Evolutionary conservation across 1,140 invertebrate species (phyloP), one percentile per base, ranked within the genome.

Genomic region (Apis laboriosa): DNA sequence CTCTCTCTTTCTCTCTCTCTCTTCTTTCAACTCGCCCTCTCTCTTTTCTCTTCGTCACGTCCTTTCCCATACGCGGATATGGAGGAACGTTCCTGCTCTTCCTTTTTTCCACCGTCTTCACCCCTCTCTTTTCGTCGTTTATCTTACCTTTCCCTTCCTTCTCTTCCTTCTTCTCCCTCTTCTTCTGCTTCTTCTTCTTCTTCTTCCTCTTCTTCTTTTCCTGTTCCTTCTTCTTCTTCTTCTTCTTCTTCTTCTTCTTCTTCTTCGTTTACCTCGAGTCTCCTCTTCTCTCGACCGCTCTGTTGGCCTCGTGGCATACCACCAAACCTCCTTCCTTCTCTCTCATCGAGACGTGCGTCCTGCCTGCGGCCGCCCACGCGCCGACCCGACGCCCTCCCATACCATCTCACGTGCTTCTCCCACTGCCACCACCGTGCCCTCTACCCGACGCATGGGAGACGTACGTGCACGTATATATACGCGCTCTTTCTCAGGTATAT

Each of bases 311-410:
- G 90, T 86, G 84, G 83, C 82, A 84, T 87, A 87, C 85, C 85
- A 86, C 76, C 73, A 64, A 71, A 70, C 75, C 80, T 76, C 75
- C 80, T 76, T 90, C 86, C 77, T 72, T 83, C 87, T 88, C 85
- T 79, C 51, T 80, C 77, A 11, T 55, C 73, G 78, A 86, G 93
- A 94, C 93, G 93, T 90, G 93, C 93, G 92, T 94, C 92, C 91
- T 92, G 93, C 93, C 93, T 93, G 92, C 91, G 93, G 93, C 91
- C 93, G 93, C 93, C 93, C 93, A 94, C 93, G 93, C 93, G 93
- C 93, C 93, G 92, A 93, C 92, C 92, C 90, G 91, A 90, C 85
- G 91, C 91, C 90, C 90, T 91, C 88, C 87, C 89, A 86, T 89
- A 86, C 90, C 87, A 89, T 91, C 86, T 87, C 87, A 86, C 86